Base-by-base conservation (phyloP, 2,113 vertebrate genomes). In the Sylvilagus bachmani region DNA sequence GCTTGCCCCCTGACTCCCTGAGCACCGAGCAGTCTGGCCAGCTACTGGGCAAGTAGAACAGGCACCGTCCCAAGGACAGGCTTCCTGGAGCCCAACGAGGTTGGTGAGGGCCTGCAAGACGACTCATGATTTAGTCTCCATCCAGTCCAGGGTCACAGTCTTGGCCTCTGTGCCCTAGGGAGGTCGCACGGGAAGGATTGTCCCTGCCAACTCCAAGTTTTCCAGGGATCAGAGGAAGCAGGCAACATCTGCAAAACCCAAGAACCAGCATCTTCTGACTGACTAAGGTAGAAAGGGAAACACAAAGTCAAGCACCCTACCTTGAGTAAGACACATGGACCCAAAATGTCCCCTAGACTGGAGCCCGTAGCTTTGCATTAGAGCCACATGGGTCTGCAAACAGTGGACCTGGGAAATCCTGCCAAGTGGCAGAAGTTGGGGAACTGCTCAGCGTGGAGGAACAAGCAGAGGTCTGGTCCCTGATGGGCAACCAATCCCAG, bases 141-240 rank as follows among this genome's bases (percentile, higher is more conserved):
- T 24, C 38, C 31, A 69, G 73, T 29, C 33, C 27, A 27, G n/a
- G 75, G 29, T 70, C 61, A 0, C 61, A 0, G 36, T 14, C 74
- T 55, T 4, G 1, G 36, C 27, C 22, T 74, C 74, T 83, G 24
- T 77, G 64, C 25, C 74, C 75, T 75, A 21, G 33, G 36, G 61
- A 91, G 58, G 64, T 89, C 70, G 51, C 21, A 27, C 13, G 5
- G 79, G 58, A 74, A 82, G 33, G 33, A 69, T 51, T 12, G 7
- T 22, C n/a, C 82, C 85, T 70, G 55, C 55, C 71, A 69, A 44
- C 19, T 89, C n/a, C 36, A 77, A 25, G 44, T 51, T 36, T 51
- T 25, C 55, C 38, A 62, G 71, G 27, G 29, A 84, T 66, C 51
- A 77, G 64, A 93, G 66, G n/a, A 77, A 93, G 81, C 58, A 3